Base-by-base conservation (phyloP, 2,113 vertebrate species). In the Eonycteris spelaea region DNA sequence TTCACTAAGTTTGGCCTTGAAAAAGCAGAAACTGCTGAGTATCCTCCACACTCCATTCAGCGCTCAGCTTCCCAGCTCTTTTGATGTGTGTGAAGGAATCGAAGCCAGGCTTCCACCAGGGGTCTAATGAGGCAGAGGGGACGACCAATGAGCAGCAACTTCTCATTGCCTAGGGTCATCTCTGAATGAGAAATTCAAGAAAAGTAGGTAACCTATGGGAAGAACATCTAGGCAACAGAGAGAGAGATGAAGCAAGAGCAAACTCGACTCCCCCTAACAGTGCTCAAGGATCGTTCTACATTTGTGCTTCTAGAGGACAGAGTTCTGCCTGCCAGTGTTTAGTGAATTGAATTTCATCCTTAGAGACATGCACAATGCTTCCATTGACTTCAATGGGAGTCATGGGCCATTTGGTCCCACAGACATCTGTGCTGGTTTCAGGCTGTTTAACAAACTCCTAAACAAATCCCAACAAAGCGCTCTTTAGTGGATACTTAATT, bases 391-490 rank as follows among this genome's bases (percentile, higher is more conserved):
- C 71, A 16, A 26, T 70, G 94, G 83, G 67, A 82, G 85, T 95
- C 79, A 95, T n/a, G 95, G 96, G 77, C 93, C 95, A 85, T 96
- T 96, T 88, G 74, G 82, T 95, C 82, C 82, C 95, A 35, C 3
- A 73, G 21, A 85, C 97, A 97, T 96, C 96, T 97, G 96, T n/a
- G n/a, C 89, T 93, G 77, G 93, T 95, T 97, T 91, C 95, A 96
- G 91, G 85, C 93, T 86, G 89, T 97, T 97, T 95, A 94, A 91
- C 97, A 95, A 97, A 96, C 93, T 88, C 80, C 86, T 85, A 75
- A 94, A 95, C 95, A 95, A 92, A 96, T 95, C 80, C 88, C 85
- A 91, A 4, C 55, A 80, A 96, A 97, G 21, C 96, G 14, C 59
- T 94, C 30, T 95, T 97, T 97, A 97, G 94, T 45, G n/a, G 75